Conservation (phyloP, 2,888 invertebrate species). For the Erebia ligea region DNA sequence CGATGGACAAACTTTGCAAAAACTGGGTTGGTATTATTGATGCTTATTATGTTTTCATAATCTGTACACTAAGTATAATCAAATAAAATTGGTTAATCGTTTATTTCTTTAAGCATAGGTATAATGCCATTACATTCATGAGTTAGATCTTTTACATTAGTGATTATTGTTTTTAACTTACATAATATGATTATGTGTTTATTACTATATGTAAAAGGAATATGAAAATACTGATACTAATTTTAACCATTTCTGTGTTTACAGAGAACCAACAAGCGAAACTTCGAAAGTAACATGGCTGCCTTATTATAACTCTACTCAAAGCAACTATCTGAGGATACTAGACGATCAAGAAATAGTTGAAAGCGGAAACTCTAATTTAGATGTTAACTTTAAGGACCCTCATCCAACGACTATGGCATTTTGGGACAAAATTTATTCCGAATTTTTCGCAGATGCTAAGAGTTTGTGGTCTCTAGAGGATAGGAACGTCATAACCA, state of each 20-base stretch:
- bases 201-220: neutral
- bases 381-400: slow-evolving; percentile 54
- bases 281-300: slow-evolving; percentile 57
- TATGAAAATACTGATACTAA: neutral
- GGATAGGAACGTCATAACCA: slow-evolving; percentile 48
- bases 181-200: neutral
- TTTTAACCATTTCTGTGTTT: slow-evolving; percentile 42
- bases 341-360: slow-evolving; percentile 54
- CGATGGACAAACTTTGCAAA: slow-evolving; percentile 75
- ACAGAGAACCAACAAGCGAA: slow-evolving; percentile 60
- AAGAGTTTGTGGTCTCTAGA: slow-evolving; percentile 55
- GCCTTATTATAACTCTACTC: slow-evolving; percentile 51
- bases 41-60: too few species aligned
- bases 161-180: too few species aligned
- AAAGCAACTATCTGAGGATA: slow-evolving; percentile 53
- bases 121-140: too few species aligned
- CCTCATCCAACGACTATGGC: slow-evolving; percentile 55
- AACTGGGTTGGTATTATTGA: slow-evolving; percentile 56
- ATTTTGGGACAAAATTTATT: slow-evolving; percentile 68
- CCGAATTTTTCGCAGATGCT: slow-evolving; percentile 62
- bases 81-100: too few species aligned
- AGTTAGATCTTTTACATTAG: too few species aligned
- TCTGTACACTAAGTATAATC: too few species aligned
- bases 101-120: too few species aligned
- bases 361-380: slow-evolving; percentile 40